Evolutionary conservation across 2,113 vertebrate genomes (phyloP).

Genomic region (Elephantulus edwardii): DNA sequence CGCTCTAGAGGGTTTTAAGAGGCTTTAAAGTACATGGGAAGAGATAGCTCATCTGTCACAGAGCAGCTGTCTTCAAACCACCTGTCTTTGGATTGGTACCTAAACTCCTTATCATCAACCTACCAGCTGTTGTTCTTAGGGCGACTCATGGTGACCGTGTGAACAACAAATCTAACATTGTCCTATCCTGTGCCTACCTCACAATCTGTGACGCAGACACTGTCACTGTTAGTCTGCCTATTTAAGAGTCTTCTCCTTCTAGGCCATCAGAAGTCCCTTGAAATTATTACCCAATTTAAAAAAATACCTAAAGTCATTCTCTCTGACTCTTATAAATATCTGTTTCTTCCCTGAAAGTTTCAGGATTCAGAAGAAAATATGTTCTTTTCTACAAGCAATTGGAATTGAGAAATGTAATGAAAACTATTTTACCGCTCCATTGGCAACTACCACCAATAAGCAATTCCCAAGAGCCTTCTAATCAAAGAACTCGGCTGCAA

Average conservation of each 20-base stretch:
- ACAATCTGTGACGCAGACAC: too few relatives aligned
- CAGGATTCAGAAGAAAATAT: background rate
- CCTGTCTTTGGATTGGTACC: too few relatives aligned
- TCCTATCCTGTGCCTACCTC: too few relatives aligned
- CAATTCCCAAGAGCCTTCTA: slow-evolving; percentile 4
- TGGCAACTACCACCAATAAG: background rate
- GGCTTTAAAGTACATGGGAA: too few relatives aligned
- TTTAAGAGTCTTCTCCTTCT: background rate
- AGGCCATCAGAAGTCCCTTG: slow-evolving; percentile 8
- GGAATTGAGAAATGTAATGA: background rate
- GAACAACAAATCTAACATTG: too few relatives aligned
- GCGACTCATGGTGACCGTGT: too few relatives aligned
- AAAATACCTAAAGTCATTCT: background rate
- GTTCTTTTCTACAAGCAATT: slow-evolving; percentile 33
- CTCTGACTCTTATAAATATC: background rate
- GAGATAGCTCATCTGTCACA: too few relatives aligned
- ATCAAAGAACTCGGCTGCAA: background rate
- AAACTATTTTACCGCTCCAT: background rate
- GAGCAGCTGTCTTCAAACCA: too few relatives aligned
- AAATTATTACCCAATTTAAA: background rate
- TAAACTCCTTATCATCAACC: too few relatives aligned
- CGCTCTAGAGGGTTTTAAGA: too few relatives aligned
- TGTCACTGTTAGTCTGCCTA: too few relatives aligned
- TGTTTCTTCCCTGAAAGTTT: slow-evolving; percentile 36
- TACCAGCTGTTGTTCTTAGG: too few relatives aligned